Base-by-base conservation (phyloP, 2,797 vertebrate species). In the Notolabrus celidotus region DNA sequence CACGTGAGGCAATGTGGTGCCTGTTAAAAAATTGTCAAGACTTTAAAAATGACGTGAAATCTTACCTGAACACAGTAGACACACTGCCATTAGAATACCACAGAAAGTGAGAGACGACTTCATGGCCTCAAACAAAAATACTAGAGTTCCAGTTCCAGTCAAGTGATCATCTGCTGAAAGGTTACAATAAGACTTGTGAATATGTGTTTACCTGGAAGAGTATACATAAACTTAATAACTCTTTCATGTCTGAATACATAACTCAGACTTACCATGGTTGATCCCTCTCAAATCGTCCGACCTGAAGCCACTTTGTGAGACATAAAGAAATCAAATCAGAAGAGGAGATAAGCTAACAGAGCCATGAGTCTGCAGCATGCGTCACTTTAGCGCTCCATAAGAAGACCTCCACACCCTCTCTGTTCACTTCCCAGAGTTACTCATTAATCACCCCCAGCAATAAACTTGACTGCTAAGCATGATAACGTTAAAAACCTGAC, bases 381-480 rank as follows among this genome's bases (percentile, higher is more conserved):
- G 51, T 63, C 52, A 52, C 46, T 65, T 87, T 80, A 73, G 69
- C 67, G 80, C 71, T 78, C 60, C 57, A 41, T 60, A 60, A 70
- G 76, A 67, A 75, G 67, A 85, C 60, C 25, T 82, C 72, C 90
- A 87, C 92, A 57, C 90, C 91, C 87, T 83, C 51, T 71, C 31
- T 43, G 59, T 70, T 36, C 39, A 66, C 64, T 64, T 78, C 50
- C 53, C 55, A 0, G 15, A 86, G 94, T 94, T 93, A 95, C 77
- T 94, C 67, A 95, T 94, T 95, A 93, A 93, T 89, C 84, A 57
- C 53, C 2, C 11, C 10, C 34, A 6, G 79, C 83, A 86, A 92
- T 92, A 92, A 90, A 91, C 64, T 50, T 54, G 83, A 83, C 73
- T 67, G 72, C 69, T 67, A 77, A 57, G 34, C 45, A 54, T 0